phyloP scores from a whole-genome alignment of 1,140 invertebrate genomes.

The Lepidostoma basale region DNA sequence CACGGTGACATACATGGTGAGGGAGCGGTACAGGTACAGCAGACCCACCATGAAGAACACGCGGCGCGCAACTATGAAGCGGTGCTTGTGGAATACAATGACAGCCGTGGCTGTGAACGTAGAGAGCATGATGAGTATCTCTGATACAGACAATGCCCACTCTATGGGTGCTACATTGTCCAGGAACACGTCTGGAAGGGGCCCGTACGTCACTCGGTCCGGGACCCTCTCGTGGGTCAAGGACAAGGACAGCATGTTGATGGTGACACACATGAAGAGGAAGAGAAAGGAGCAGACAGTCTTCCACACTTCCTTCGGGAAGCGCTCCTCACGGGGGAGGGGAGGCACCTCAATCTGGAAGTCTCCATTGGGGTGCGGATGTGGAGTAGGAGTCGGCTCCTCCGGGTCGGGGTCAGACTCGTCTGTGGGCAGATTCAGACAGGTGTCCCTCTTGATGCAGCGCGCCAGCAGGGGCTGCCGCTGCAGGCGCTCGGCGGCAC shows the following conservation, averaged over 20 bases:
- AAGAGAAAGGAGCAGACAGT: conserved; percentile 58
- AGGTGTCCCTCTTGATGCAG: conserved; percentile 52
- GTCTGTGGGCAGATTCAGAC: conserved; percentile 49
- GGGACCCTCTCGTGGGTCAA: conserved; percentile 86
- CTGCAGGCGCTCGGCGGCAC: conserved; percentile 59
- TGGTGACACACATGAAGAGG: conserved; percentile 54
- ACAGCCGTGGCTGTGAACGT: conserved; percentile 75
- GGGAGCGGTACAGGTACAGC: conserved; percentile 83
- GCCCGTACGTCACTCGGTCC: conserved; percentile 69
- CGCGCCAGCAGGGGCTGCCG: conserved; percentile 59
- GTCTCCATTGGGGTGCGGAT: conserved; percentile 52
- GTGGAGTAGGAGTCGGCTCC: conserved; percentile 50
- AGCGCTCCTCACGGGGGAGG: conserved; percentile 53
- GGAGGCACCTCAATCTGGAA: conserved; percentile 58
- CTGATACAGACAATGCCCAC: conserved; percentile 83
- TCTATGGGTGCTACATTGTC: conserved; percentile 74
- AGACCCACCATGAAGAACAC: conserved; percentile 83
- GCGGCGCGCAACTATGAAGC: conserved; percentile 84
- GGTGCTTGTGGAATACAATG: conserved; percentile 83
- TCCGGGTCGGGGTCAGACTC: conserved; percentile 58
- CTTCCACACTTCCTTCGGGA: conserved; percentile 60
- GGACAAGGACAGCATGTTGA: conserved; percentile 72
- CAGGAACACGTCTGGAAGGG: conserved; percentile 81
- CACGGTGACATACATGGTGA: conserved; percentile 90
- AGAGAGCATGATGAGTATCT: conserved; percentile 84